Conservation (phyloP, 2,113 vertebrate genomes). For the Dicrurus megarhynchus region DNA sequence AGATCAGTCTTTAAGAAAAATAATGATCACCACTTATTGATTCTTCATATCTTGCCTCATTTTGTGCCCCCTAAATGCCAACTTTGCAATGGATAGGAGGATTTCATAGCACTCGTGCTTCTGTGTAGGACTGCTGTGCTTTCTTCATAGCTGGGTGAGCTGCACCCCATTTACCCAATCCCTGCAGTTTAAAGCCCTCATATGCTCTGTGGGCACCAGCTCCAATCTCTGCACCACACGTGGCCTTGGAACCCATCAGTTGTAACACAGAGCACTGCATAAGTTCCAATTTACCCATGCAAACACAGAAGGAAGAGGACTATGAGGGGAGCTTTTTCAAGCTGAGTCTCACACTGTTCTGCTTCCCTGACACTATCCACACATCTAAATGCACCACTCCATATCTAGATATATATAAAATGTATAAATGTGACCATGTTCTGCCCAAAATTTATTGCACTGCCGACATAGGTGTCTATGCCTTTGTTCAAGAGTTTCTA, state of each 20-base stretch:
- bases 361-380: neutral
- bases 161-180: neutral
- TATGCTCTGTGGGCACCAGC: neutral
- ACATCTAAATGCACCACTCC: neutral
- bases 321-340: neutral
- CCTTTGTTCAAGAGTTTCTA: neutral
- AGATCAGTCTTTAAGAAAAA: neutral
- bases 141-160: neutral
- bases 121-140: neutral
- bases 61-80: neutral
- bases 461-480: rapidly evolving
- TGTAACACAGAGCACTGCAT: neutral
- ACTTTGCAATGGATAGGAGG: neutral
- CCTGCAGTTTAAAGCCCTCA: neutral
- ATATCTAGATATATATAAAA: neutral
- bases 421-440: neutral
- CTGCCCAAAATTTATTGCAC: neutral
- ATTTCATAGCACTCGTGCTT: neutral
- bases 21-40: neutral
- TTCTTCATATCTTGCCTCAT: neutral
- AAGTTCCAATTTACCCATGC: neutral
- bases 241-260: neutral
- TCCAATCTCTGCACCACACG: neutral
- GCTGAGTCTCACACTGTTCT: neutral
- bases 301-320: neutral